Conservation (phyloP, 2,797 vertebrate species). For the Neostethus bicornis region DNA sequence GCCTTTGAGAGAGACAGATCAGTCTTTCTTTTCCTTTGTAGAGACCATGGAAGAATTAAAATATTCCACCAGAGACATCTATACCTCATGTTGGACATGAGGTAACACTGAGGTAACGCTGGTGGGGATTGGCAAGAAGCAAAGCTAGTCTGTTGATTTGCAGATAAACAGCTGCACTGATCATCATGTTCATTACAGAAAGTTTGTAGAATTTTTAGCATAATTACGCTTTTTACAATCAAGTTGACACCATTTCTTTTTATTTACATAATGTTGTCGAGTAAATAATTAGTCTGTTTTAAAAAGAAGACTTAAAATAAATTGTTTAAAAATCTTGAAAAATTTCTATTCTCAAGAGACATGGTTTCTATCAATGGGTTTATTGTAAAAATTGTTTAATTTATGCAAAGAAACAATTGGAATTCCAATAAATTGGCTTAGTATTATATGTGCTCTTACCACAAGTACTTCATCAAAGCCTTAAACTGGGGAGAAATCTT, state of each 20-base stretch:
- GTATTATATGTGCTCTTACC: no score
- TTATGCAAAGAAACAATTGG: no score
- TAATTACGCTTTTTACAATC: slow-evolving; percentile 43
- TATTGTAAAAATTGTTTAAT: no score
- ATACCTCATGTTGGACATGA: slow-evolving; percentile 32
- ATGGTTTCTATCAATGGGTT: no score
- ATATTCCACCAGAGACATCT: slow-evolving; percentile 23
- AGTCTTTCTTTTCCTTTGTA: slow-evolving; percentile 64
- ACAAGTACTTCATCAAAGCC: no score
- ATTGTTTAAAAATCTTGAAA: slow-evolving; percentile 9
- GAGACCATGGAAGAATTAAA: slow-evolving; percentile 40
- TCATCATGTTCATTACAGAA: slow-evolving; percentile 14
- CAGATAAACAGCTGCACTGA: slow-evolving; percentile 45
- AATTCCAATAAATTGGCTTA: no score
- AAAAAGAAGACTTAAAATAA: slow-evolving; percentile 1
- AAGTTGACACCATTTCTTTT: slow-evolving; percentile 27
- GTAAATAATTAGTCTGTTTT: slow-evolving; percentile 1
- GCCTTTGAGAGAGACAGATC: slow-evolving; percentile 54
- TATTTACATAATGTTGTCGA: slow-evolving; percentile 28
- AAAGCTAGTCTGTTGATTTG: slow-evolving; percentile 28
- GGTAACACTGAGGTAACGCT: slow-evolving; percentile 37
- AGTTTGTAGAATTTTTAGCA: slow-evolving; percentile 52
- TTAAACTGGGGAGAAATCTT: no score
- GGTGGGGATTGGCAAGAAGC: slow-evolving; percentile 40
- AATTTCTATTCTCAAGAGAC: background rate